A percentile compares a stretch with the other conserved stretches of the same genome.
Conservation (phyloP, 37 sponge, comb jelly and placozoan species). For the Dysidea cf. avara region DNA sequence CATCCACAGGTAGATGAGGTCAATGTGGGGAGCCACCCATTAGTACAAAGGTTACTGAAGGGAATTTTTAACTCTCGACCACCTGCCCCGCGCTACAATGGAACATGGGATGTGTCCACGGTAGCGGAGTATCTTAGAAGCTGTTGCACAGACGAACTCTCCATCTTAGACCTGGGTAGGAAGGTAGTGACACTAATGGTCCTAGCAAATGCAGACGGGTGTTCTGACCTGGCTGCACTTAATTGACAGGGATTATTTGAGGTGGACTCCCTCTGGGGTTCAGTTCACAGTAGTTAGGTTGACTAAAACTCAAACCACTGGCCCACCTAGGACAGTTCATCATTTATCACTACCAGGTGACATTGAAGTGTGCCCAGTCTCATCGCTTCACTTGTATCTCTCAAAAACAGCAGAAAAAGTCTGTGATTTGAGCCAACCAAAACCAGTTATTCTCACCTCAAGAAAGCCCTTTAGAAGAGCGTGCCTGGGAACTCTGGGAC, state of each 20-base stretch:
- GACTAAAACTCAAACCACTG: no score
- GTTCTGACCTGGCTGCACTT: slow-evolving; percentile 13
- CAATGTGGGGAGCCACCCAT: slow-evolving; percentile 15
- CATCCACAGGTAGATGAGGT: slow-evolving; percentile 9
- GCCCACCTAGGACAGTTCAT: background rate
- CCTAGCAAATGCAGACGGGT: slow-evolving; percentile 25
- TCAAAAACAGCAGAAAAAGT: no score
- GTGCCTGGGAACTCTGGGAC: slow-evolving; percentile 18
- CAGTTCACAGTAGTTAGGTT: no score
- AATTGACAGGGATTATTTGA: background rate
- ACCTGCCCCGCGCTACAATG: slow-evolving; percentile 13
- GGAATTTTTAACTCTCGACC: slow-evolving; percentile 28
- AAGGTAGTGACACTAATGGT: slow-evolving; percentile 5
- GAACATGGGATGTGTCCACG: slow-evolving; percentile 16
- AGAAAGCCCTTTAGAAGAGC: slow-evolving; percentile 4
- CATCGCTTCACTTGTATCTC: no score
- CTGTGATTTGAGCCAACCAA: no score
- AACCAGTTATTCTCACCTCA: slow-evolving; percentile 18
- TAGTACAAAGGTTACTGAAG: slow-evolving; percentile 13
- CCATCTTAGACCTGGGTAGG: no score
- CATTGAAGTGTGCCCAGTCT: slow-evolving; percentile 24
- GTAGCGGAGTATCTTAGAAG: background rate
- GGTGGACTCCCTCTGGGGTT: background rate
- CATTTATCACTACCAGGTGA: slow-evolving; percentile 11
- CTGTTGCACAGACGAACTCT: no score